A percentile compares a stretch with the other conserved stretches of the same genome.
phyloP scores from a whole-genome alignment of 2,888 invertebrate species.

The Erannis defoliaria region DNA sequence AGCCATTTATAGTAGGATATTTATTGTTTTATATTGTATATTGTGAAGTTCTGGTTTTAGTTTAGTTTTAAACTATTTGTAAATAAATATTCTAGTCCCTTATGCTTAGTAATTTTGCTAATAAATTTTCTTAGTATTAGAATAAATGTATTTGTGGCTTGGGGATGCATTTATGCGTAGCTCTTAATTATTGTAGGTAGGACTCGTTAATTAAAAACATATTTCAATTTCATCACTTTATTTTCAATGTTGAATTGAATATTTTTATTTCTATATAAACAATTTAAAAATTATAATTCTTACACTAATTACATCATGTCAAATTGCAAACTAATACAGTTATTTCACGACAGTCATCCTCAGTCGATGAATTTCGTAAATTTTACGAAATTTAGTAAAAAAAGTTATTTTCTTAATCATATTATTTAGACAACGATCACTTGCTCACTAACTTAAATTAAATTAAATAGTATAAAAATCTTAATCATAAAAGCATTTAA shows the following conservation, averaged over 20 bases:
- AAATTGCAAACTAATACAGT: constrained; percentile 56
- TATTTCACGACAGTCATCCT: constrained; percentile 51
- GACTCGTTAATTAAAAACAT: constrained; percentile 45
- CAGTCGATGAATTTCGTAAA: constrained; percentile 49
- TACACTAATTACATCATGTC: constrained; percentile 52
- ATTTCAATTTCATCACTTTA: constrained; percentile 79
- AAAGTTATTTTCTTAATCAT: constrained; percentile 42
- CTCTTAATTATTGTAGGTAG: too few species aligned
- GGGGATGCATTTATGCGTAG: too few species aligned
- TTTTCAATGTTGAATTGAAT: constrained; percentile 82
- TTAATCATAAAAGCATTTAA: constrained; percentile 21
- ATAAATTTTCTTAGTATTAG: too few species aligned
- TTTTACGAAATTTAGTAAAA: constrained; percentile 41
- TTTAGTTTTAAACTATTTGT: too few species aligned
- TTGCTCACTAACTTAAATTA: constrained; percentile 29
- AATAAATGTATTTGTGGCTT: too few species aligned
- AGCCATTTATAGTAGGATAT: too few species aligned
- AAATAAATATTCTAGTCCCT: too few species aligned
- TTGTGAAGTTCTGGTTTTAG: too few species aligned
- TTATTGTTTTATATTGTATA: too few species aligned
- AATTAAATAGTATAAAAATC: constrained; percentile 32
- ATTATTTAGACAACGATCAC: constrained; percentile 33
- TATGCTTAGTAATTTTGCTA: too few species aligned
- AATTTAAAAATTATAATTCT: constrained; percentile 73
- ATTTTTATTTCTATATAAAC: constrained; percentile 84